A percentile compares a stretch with the other conserved stretches of the same genome.
Conservation (phyloP, 2,888 invertebrate genomes). For the Rhagonycha lutea region DNA sequence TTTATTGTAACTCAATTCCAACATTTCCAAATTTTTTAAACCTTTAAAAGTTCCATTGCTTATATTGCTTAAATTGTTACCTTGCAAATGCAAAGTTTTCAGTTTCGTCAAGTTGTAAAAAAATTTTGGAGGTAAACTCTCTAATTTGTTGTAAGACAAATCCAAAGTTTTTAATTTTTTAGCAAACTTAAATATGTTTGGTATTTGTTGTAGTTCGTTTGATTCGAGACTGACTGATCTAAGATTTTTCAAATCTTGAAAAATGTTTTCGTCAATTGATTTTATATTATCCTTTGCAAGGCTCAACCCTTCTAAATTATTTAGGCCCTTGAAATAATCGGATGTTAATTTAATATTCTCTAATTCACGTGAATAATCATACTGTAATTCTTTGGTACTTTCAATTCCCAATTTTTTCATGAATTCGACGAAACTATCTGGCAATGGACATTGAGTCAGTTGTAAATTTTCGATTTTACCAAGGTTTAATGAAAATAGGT, state of each 20-base stretch:
- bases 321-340: slow-evolving; percentile 22
- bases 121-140: slow-evolving; percentile 59
- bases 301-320: neutral
- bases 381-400: slow-evolving; percentile 17
- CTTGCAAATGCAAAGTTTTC: slow-evolving; percentile 68
- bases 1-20: slow-evolving; percentile 72
- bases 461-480: slow-evolving; percentile 14
- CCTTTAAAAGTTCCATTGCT: slow-evolving; percentile 66
- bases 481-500: neutral
- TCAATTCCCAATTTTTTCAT: neutral
- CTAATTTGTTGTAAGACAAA: slow-evolving; percentile 69
- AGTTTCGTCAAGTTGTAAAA: slow-evolving; percentile 67
- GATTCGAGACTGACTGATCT: neutral
- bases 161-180: slow-evolving; percentile 55
- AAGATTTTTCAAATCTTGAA: neutral
- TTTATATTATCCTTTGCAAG: neutral
- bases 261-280: neutral
- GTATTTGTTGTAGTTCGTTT: slow-evolving; percentile 28
- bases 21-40: slow-evolving; percentile 63
- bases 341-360: slow-evolving; percentile 24
- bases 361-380: slow-evolving; percentile 14
- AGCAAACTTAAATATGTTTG: slow-evolving; percentile 35
- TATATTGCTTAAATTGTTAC: slow-evolving; percentile 68
- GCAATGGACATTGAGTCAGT: neutral
- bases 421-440: neutral